Evolutionary conservation across 1,140 invertebrate genomes (phyloP).

Genomic region (Drosophila simulans): DNA sequence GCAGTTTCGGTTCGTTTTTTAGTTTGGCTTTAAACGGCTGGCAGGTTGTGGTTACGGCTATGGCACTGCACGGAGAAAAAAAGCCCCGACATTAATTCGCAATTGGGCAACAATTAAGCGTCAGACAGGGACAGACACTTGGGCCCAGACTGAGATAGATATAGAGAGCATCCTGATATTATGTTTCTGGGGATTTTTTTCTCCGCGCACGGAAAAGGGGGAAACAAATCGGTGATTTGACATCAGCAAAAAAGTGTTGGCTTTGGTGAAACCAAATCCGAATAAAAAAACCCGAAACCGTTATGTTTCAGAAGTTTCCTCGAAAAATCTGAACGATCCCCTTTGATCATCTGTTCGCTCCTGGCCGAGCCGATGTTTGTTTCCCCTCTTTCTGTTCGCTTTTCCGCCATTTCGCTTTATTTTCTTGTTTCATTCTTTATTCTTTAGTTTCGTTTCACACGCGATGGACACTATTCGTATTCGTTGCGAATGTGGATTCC

Average conservation of each 20-base stretch:
- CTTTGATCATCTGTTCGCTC: slow-evolving; percentile 4
- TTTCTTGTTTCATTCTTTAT: background rate
- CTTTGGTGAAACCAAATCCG: slow-evolving; percentile 47
- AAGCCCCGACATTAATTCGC: background rate
- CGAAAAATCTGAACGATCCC: slow-evolving; percentile 23
- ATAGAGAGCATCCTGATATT: too few species aligned
- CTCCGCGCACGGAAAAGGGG: slow-evolving; percentile 10
- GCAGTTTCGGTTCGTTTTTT: slow-evolving; percentile 68
- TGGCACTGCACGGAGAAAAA: slow-evolving; percentile 66
- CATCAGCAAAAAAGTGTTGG: slow-evolving; percentile 47
- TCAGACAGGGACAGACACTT: too few species aligned
- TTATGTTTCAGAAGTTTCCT: slow-evolving; percentile 10
- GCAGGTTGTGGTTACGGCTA: slow-evolving; percentile 63
- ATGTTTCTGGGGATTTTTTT: slow-evolving; percentile 6
- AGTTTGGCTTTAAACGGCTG: slow-evolving; percentile 47
- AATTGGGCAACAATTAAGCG: background rate
- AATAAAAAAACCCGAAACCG: slow-evolving; percentile 14
- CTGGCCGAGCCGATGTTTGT: background rate
- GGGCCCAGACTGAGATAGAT: too few species aligned
- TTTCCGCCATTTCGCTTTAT: background rate
- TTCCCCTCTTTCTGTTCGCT: background rate
- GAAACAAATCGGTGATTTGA: slow-evolving; percentile 39
- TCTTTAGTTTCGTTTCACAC: slow-evolving; percentile 4
- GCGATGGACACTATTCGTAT: background rate
- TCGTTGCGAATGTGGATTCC: background rate